Conservation (phyloP, 1,140 invertebrate species). For the Phocides pigmalion region DNA sequence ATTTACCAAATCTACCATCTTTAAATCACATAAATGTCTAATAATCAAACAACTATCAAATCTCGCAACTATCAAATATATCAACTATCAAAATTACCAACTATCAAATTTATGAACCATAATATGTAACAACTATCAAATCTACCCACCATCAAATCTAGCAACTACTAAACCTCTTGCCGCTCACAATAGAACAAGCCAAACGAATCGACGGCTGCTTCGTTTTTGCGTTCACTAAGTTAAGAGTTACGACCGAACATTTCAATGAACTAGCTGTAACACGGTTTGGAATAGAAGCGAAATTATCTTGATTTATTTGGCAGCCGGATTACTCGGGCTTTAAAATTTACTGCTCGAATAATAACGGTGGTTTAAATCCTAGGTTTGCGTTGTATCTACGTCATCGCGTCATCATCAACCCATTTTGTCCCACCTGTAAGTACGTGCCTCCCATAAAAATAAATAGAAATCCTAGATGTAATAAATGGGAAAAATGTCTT, state of each 20-base stretch:
- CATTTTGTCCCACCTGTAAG: too few relatives aligned
- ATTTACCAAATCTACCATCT: too few relatives aligned
- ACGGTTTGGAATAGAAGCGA: constrained; percentile 17
- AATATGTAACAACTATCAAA: not conserved
- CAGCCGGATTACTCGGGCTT: not conserved
- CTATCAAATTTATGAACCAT: too few relatives aligned
- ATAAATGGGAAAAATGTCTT: too few relatives aligned
- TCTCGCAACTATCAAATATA: too few relatives aligned
- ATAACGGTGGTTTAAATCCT: too few relatives aligned
- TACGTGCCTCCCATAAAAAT: too few relatives aligned
- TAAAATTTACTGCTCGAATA: not conserved
- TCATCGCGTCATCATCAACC: not conserved
- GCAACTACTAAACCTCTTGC: too few relatives aligned
- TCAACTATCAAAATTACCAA: too few relatives aligned
- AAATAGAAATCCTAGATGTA: too few relatives aligned
- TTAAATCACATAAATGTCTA: too few relatives aligned
- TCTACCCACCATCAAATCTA: not conserved
- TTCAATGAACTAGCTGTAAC: constrained; percentile 25
- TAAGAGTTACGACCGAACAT: constrained; percentile 22
- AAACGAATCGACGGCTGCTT: constrained; percentile 4
- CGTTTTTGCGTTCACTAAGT: constrained; percentile 22
- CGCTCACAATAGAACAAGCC: not conserved
- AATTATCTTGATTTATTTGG: constrained; percentile 24
- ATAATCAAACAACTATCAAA: too few relatives aligned
- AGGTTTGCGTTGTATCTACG: not conserved